Evolutionary conservation across 2,888 invertebrate genomes (phyloP), one percentile per base, ranked within the genome.

Genomic region (Dasysyrphus tricinctus): DNA sequence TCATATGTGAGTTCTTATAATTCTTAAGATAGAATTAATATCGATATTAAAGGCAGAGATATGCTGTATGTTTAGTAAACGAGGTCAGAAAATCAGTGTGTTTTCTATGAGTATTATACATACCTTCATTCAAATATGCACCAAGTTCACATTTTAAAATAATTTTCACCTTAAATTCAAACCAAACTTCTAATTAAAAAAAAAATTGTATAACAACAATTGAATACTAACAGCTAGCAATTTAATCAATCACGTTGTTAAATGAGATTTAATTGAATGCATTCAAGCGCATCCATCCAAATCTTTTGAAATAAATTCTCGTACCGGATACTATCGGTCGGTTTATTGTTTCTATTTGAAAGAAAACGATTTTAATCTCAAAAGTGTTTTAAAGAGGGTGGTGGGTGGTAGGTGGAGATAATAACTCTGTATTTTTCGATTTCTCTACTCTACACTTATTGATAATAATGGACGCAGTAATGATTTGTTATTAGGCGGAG

Each of bases 1-100:
- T 93, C 87, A 93, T 93, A 89, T 90, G 93, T 93, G 90, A 92
- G 93, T 91, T 83, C 72, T 34, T 73, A 65, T 65, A 42, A 42
- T n/a, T 44, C 24, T 44, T 42, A 63, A 44, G 42, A n/a, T 16
- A 34, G 16, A n/a, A 42, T 39, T 9, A 37, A 24, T 2, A 37
- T 19, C 1, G 3, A 19, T 37, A 57, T 67, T 69, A 7, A 7
- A 14, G 24, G 14, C 7, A n/a, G 42, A 12, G 12, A 39, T 39
- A 39, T n/a, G n/a, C n/a, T n/a, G n/a, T n/a, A n/a, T 37, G 12
- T 12, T 3, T 12, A 42, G 1, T 2, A 7, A 39, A 42, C 2
- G 11, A 24, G 12, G 54, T n/a, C 14, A n/a, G 7, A 54, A 29
- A 32, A 54, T 3, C 14, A 29, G 29, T n/a, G 29, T 29, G 6